Conservation (phyloP, 92 coral and sea anemone species). For the Phymanthus crucifer region DNA sequence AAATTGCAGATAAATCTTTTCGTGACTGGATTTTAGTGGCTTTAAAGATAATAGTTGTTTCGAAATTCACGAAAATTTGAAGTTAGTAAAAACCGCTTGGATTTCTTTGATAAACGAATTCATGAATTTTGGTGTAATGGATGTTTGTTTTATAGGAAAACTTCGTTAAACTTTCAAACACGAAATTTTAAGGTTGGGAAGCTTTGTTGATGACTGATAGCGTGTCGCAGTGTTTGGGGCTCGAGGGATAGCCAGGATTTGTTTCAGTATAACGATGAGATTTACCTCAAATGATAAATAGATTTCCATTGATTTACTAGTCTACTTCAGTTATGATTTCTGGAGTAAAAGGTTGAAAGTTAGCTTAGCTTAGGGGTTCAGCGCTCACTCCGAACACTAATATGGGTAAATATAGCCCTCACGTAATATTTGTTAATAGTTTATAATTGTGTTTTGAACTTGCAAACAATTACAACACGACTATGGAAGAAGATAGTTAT, state of each 20-base stretch:
- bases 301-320: too few species aligned
- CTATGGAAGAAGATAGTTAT: too few species aligned
- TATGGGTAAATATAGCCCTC: too few species aligned
- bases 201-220: background rate
- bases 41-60: background rate
- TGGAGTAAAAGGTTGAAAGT: background rate
- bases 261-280: too few species aligned
- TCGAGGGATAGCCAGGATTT: too few species aligned
- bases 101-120: background rate
- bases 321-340: background rate
- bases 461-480: too few species aligned
- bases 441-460: too few species aligned
- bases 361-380: too few species aligned
- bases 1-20: background rate
- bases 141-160: background rate
- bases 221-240: too few species aligned
- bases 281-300: too few species aligned
- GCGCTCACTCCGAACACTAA: too few species aligned
- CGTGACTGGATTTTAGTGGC: background rate
- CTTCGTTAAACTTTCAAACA: background rate
- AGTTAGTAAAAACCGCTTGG: background rate
- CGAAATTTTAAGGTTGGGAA: background rate
- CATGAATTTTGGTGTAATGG: background rate
- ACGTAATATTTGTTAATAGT: too few species aligned
- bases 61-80: background rate